Evolutionary conservation across 2,888 invertebrate species (phyloP), one percentile per base, ranked within the genome.

Genomic region (Steromphala cineraria): DNA sequence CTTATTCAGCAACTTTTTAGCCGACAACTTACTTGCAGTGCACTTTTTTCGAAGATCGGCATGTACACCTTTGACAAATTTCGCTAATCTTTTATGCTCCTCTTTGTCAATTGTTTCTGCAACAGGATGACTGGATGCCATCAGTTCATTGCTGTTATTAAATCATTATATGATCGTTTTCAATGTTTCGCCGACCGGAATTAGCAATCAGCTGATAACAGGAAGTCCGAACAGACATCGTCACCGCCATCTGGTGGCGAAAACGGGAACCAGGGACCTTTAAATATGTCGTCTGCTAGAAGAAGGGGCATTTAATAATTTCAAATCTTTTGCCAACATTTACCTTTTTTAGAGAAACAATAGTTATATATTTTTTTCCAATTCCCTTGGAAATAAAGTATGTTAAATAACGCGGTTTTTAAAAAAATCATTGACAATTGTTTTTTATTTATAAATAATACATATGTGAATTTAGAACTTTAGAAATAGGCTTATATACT

Each of bases 21-120:
- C 15, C 24, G 31, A 77, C 21, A 28, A 82, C 82, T 81, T 78
- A 89, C 89, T 83, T 83, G 84, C 71, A 80, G 85, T 82, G 75
- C 83, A 89, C 67, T 91, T 87, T 74, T 87, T 88, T 36, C 92
- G 86, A 28, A 92, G 86, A 80, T 90, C 88, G 21, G 90, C 90
- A 84, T 92, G 92, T 2, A 91, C 89, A 55, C 89, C 89, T 84
- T 92, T 92, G 4, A 92, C 87, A 52, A 92, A 85, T 2, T 83
- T 87, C 17, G 92, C 91, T 10, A 92, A 85, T 67, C 88, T 77
- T 17, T 87, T 75, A 79, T 92, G 92, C 80, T 91, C 90, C 53
- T 87, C 83, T 21, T 78, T 80, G 15, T 75, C 75, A 46, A 31
- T 17, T 62, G 46, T 46, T 31, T 78, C 62, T 24, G 62, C 21